A percentile compares a stretch with the other conserved stretches of the same genome.
These are phyloP conservation scores for Morinoia aosen DNA, from an alignment of 2,888 invertebrate species.

Conservation along the genomic window DNA sequence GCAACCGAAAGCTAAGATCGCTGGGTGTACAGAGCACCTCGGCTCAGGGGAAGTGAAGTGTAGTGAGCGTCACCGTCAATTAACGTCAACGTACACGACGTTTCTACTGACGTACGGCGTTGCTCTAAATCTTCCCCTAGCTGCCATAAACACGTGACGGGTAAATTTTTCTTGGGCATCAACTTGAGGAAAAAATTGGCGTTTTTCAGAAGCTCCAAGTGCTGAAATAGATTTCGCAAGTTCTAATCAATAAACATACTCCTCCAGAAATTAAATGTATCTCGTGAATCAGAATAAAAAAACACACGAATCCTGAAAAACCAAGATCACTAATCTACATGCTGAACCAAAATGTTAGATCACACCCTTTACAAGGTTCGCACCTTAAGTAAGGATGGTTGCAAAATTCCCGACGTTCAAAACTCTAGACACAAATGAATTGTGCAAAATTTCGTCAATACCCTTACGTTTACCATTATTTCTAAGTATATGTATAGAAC, in stretches of 20 bases:
- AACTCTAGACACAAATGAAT: too few species aligned
- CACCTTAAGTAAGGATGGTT: too few species aligned
- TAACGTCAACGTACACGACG: background rate
- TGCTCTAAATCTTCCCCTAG: background rate
- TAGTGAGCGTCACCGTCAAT: background rate
- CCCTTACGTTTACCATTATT: too few species aligned
- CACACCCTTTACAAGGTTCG: too few species aligned
- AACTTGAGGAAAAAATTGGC: background rate
- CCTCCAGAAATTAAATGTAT: background rate
- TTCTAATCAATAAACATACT: background rate
- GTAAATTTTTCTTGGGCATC: background rate
- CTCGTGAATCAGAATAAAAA: background rate
- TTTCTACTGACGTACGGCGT: background rate
- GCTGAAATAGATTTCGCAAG: background rate
- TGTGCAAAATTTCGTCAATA: too few species aligned
- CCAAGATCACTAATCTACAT: too few species aligned
- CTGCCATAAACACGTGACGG: background rate
- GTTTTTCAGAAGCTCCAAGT: background rate
- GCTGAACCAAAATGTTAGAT: too few species aligned
- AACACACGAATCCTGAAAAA: too few species aligned
- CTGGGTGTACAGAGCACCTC: background rate
- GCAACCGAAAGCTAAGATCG: background rate
- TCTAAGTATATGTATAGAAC: too few species aligned
- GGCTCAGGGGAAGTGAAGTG: background rate
- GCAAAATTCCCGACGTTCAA: too few species aligned